Evolutionary conservation across 1,140 invertebrate species (phyloP).

Genomic region (Rhagoletis pomonella): DNA sequence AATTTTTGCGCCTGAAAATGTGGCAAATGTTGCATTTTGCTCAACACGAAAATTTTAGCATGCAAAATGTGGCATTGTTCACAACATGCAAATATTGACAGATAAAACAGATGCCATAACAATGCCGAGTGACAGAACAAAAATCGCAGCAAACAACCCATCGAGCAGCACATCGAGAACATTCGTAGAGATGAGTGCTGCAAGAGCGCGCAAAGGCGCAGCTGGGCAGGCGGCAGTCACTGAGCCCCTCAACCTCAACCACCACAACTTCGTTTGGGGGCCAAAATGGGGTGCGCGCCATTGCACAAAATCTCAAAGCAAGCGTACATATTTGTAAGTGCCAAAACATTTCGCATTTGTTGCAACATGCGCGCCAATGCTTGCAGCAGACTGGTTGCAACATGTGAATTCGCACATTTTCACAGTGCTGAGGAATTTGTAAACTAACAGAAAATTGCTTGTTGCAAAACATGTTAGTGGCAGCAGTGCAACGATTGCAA

Average conservation of each 20-base stretch:
- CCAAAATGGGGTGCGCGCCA: not conserved
- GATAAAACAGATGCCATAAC: slow-evolving; percentile 34
- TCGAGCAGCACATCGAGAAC: not conserved
- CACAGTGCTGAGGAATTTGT: slow-evolving; percentile 15
- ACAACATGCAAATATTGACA: slow-evolving; percentile 31
- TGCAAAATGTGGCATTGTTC: slow-evolving; percentile 41
- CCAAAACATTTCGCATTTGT: slow-evolving; percentile 27
- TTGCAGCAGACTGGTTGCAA: slow-evolving; percentile 6
- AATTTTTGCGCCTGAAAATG: not conserved
- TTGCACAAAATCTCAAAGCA: not conserved
- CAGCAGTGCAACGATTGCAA: not conserved
- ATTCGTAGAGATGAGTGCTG: no score
- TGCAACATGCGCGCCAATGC: slow-evolving; percentile 17
- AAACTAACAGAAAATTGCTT: slow-evolving; percentile 43
- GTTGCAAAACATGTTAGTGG: slow-evolving; percentile 9
- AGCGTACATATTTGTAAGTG: not conserved
- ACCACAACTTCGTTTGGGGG: not conserved
- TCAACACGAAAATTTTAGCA: not conserved
- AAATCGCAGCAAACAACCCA: slow-evolving; percentile 25
- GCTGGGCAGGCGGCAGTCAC: no score
- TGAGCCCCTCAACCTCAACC: not conserved
- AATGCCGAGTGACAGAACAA: slow-evolving; percentile 16
- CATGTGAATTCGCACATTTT: slow-evolving; percentile 15
- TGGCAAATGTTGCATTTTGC: not conserved
- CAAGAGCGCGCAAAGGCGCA: not conserved